phyloP scores from a whole-genome alignment of 1,140 invertebrate genomes.

The Bombus breviceps region DNA sequence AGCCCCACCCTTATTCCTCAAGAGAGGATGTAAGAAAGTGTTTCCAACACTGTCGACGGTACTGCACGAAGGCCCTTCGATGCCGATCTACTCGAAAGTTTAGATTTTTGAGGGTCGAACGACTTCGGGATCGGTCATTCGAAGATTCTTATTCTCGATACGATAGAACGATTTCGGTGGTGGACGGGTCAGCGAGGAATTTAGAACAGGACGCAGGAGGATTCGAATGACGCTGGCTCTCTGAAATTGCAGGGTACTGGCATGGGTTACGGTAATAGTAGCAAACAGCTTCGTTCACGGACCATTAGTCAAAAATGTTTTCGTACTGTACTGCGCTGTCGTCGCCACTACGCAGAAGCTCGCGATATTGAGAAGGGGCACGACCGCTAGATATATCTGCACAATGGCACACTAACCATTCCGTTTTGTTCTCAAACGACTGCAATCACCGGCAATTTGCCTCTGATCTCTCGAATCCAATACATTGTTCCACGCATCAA shows the following conservation, averaged over 20 bases:
- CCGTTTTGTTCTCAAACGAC: conserved; percentile 63
- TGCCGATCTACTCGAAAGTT: conserved; percentile 67
- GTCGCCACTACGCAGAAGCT: conserved; percentile 38
- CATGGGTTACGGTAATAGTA: conserved; percentile 73
- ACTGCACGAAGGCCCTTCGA: conserved; percentile 42
- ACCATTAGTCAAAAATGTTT: conserved; percentile 80
- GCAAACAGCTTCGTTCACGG: conserved; percentile 79
- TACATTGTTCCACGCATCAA: conserved; percentile 41
- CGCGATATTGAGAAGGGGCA: conserved; percentile 21
- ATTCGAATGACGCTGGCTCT: not conserved
- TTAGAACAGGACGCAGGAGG: not conserved
- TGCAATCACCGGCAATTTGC: conserved; percentile 74
- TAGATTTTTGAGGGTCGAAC: conserved; percentile 69
- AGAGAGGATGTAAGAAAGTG: conserved; percentile 61
- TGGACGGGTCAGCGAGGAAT: conserved; percentile 51
- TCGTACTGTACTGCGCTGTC: conserved; percentile 57
- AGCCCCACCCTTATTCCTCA: not conserved
- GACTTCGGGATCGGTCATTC: conserved; percentile 67
- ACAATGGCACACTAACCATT: conserved; percentile 69
- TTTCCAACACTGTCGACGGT: conserved; percentile 56
- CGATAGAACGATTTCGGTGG: conserved; percentile 61
- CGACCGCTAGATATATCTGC: conserved; percentile 53
- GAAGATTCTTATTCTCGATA: conserved; percentile 70
- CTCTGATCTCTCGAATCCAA: conserved; percentile 64
- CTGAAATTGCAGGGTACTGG: conserved; percentile 70